phyloP scores from a whole-genome alignment of 35 echinoderm and acorn worm species.

The Amphiura filiformis region DNA sequence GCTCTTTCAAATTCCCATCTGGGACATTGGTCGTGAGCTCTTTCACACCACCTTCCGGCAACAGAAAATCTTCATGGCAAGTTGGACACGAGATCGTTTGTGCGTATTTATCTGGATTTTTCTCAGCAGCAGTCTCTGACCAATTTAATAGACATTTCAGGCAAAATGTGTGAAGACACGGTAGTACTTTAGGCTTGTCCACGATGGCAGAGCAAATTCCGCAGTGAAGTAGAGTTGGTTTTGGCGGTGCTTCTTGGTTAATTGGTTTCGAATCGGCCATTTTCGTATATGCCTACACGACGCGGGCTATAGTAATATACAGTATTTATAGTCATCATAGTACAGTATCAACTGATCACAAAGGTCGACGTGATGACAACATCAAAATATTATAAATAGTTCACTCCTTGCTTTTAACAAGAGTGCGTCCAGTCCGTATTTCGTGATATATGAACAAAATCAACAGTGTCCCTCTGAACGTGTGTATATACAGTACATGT shows the following conservation, averaged over 20 bases:
- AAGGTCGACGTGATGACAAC: too few relatives aligned
- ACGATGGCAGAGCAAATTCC: not conserved
- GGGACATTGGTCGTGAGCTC: not conserved
- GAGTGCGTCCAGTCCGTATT: too few relatives aligned
- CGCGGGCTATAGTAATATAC: too few relatives aligned
- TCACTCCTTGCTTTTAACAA: too few relatives aligned
- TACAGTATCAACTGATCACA: too few relatives aligned
- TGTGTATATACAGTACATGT: too few relatives aligned
- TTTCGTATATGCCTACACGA: too few relatives aligned
- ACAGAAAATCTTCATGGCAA: not conserved
- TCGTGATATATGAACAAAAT: too few relatives aligned
- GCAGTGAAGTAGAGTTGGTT: not conserved
- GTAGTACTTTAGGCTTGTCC: not conserved
- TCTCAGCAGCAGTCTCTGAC: not conserved
- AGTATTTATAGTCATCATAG: too few relatives aligned
- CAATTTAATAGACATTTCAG: not conserved
- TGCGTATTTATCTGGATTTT: not conserved
- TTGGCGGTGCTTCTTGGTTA: not conserved
- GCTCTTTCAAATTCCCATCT: not conserved
- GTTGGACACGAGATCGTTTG: not conserved
- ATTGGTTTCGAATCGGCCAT: not conserved
- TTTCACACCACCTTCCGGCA: not conserved
- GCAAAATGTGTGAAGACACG: not conserved
- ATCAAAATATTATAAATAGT: too few relatives aligned
- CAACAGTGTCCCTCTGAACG: too few relatives aligned